Base-by-base conservation (phyloP, 2,797 vertebrate genomes). In the Hippoglossus hippoglossus region DNA sequence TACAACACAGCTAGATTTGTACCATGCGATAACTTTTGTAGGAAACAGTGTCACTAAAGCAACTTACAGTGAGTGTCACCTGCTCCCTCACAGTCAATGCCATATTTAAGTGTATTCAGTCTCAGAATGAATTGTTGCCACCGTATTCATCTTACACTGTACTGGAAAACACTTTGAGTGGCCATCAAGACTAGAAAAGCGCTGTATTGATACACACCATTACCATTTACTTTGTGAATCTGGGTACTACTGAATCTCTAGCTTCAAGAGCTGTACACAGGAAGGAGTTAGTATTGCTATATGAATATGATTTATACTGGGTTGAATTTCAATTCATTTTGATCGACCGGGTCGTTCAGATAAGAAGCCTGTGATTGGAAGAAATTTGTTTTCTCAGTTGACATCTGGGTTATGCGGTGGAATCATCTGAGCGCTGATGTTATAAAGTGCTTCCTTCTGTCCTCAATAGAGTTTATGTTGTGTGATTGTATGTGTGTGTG, bases 381-480 rank as follows among this genome's bases (percentile, higher is more conserved):
- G 16, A 18, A 2, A 46, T 46, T 46, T 7, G 5, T 36, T 65
- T 24, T 60, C 11, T 54, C 36, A 12, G 26, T 26, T 46, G 36
- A 44, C 3, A 16, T 41, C 39, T 41, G 39, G 39, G 39, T 16
- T 22, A 7, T 9, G 24, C 25, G 18, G 28, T 10, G 1, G 18
- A 9, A 25, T 64, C 34, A 28, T 18, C 25, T 47, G 24, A 46
- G 15, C 51, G 15, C 47, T 5, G 19, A 6, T 49, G 47, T 49
- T 15, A 19, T 44, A 21, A 52, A 59, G 18, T 6, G 46, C 59
- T 79, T 88, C 79, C 70, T 88, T 86, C 86, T 89, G 70, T 88
- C 81, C 79, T 88, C 78, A 79, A 7, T 50, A 54, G 69, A 80
- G 73, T 53, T 52, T 12, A 1, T 70, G 49, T 62, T 56, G 10